phyloP scores from a whole-genome alignment of 2,797 vertebrate species.

The Sarcoramphus papa region DNA sequence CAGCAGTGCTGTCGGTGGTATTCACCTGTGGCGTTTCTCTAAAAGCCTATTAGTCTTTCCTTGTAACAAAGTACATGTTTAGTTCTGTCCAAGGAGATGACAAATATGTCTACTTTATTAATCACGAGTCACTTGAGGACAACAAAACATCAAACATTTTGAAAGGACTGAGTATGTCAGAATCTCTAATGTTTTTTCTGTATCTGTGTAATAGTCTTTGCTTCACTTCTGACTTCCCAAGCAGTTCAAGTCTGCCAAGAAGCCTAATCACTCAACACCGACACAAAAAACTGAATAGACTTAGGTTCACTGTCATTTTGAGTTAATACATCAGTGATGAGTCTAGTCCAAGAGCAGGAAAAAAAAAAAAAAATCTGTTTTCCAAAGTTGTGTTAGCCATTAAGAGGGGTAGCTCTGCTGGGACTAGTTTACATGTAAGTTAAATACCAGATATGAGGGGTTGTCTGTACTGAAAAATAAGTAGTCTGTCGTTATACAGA shows the following conservation, averaged over 20 bases:
- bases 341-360: slow-evolving; percentile 25
- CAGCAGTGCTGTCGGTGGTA: not conserved
- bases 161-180: slow-evolving; percentile 3
- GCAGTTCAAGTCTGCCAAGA: slow-evolving; percentile 54
- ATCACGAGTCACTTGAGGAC: slow-evolving; percentile 36
- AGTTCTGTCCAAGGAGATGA: slow-evolving; percentile 50
- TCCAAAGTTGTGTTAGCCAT: slow-evolving; percentile 58
- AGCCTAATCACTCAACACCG: slow-evolving; percentile 46
- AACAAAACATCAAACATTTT: slow-evolving; percentile 27
- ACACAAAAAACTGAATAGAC: not conserved
- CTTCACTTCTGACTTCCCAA: slow-evolving; percentile 50
- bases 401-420: slow-evolving; percentile 57
- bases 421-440: slow-evolving; percentile 62
- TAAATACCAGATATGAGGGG: slow-evolving; percentile 60
- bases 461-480: slow-evolving; percentile 63
- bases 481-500: slow-evolving; percentile 65
- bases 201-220: slow-evolving; percentile 15
- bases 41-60: not conserved
- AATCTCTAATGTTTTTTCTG: not conserved
- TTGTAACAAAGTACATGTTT: not conserved
- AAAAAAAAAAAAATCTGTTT: slow-evolving; percentile 27
- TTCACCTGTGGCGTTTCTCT: not conserved
- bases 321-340: slow-evolving; percentile 48
- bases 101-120: slow-evolving; percentile 43
- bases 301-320: slow-evolving; percentile 31